Base-by-base conservation (phyloP, 2,888 invertebrate species). In the Tipula vernalis region DNA sequence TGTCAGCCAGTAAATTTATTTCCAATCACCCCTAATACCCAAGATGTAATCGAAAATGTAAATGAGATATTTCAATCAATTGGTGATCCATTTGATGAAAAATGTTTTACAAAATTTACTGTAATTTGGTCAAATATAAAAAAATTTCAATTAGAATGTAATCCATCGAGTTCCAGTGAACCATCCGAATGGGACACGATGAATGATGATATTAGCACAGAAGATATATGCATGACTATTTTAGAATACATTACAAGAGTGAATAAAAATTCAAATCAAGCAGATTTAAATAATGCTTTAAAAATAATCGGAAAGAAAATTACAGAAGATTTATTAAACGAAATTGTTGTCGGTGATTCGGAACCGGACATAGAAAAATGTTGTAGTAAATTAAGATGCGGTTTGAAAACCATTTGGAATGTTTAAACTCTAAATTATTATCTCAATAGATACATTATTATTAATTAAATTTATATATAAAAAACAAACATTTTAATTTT, bases 31-130 rank as follows among this genome's bases (percentile, higher is more conserved):
- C 89, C 89, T 51, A 89, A 90, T 12, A 90, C 91, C 87, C 90
- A 91, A 87, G 91, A 91, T 86, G 89, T 90, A 28, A 88, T 91
- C 2, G 91, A 91, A 83, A 91, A 90, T 87, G 86, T 91, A 36
- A 90, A 89, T 36, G 88, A 88, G 87, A 86, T 88, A 51, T 88
- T 89, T 12, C 88, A 91, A 90, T 89, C 90, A 1, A 88, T 92
- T 0, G 89, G 89, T n/a, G 90, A 91, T 89, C 90, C 90, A 0
- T 90, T 91, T 87, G 89, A 91, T 86, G 89, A 89, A n/a, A 88
- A 89, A 10, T 89, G 90, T 12, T 90, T 91, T 71, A 87, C 88
- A 15, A 89, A 90, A 88, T 88, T 91, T 42, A 88, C 91, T 0
- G 89, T 87, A 2, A 89, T 91, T 10, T 91, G 91, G 90, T 87